These are phyloP conservation scores for Philereme vetulata DNA, from an alignment of 2,888 invertebrate species.

Conservation along the genomic window DNA sequence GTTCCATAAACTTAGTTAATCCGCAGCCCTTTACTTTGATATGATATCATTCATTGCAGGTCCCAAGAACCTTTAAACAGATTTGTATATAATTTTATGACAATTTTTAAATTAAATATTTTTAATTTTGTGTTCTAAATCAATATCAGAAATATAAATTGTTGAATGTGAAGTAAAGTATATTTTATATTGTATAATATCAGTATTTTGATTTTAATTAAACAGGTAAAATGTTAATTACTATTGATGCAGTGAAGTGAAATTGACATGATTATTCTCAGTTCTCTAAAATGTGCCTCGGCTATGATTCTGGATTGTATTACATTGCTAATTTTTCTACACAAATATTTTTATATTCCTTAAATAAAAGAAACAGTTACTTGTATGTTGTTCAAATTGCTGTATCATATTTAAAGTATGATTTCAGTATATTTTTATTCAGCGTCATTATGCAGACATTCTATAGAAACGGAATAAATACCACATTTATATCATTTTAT, in stretches of 20 bases:
- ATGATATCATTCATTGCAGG: slow-evolving; percentile 49
- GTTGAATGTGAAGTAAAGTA: slow-evolving; percentile 66
- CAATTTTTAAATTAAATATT: slow-evolving; percentile 60
- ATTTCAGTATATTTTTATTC: slow-evolving; percentile 47
- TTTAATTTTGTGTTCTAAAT: slow-evolving; percentile 64
- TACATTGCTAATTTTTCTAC: slow-evolving; percentile 25
- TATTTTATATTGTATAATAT: slow-evolving; percentile 62
- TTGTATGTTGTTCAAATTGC: slow-evolving; percentile 54
- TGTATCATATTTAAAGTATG: slow-evolving; percentile 56
- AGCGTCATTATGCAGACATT: slow-evolving; percentile 66
- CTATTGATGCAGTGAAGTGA: slow-evolving; percentile 24
- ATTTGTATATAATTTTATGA: slow-evolving; percentile 62
- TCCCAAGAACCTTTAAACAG: slow-evolving; percentile 57
- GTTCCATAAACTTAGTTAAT: slow-evolving; percentile 47
- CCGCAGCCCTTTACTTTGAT: slow-evolving; percentile 42
- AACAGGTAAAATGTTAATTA: slow-evolving; percentile 33
- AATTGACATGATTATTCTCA: slow-evolving; percentile 21
- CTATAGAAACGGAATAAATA: slow-evolving; percentile 72
- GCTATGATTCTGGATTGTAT: slow-evolving; percentile 14
- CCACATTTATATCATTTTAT: slow-evolving; percentile 66
- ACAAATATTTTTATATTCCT: slow-evolving; percentile 41
- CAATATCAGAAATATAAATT: slow-evolving; percentile 70
- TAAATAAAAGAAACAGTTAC: slow-evolving; percentile 23
- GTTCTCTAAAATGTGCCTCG: slow-evolving; percentile 21
- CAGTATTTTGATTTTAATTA: slow-evolving; percentile 41